Percentiles rank a stretch among this genome's conserved stretches.
Evolutionary conservation across 2,113 vertebrate species (phyloP).

Genomic region (Ia io): DNA sequence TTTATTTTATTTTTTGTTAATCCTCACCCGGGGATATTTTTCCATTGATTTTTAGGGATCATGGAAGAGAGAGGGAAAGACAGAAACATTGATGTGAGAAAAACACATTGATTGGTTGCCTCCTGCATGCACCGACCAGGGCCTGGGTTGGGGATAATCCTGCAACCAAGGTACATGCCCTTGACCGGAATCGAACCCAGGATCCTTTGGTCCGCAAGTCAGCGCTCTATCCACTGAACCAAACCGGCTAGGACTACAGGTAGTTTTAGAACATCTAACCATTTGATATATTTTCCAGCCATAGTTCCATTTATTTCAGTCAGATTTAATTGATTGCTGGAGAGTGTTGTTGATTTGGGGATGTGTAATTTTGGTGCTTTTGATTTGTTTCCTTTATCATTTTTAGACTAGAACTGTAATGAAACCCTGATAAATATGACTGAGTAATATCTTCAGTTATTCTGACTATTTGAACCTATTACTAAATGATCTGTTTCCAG

Average conservation of each 20-base stretch:
- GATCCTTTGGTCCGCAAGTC: too few species aligned
- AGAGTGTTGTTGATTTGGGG: conserved; percentile 31
- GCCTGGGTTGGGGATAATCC: too few species aligned
- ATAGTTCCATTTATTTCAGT: conserved; percentile 36
- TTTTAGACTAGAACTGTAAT: conserved; percentile 20
- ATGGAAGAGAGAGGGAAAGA: too few species aligned
- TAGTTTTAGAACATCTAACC: conserved; percentile 2
- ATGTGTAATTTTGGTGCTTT: conserved; percentile 28
- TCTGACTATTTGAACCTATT: conserved; percentile 45
- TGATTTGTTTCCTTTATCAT: conserved; percentile 32
- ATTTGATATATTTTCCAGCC: not conserved
- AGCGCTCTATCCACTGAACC: too few species aligned
- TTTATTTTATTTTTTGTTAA: too few species aligned
- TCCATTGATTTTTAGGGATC: too few species aligned
- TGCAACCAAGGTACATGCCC: too few species aligned
- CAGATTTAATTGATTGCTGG: conserved; percentile 17
- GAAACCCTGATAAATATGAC: conserved; percentile 51
- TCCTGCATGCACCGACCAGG: too few species aligned
- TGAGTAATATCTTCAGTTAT: conserved; percentile 26
- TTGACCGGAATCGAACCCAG: too few species aligned
- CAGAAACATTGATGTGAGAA: too few species aligned
- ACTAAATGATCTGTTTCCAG: conserved; percentile 33
- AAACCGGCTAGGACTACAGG: not conserved
- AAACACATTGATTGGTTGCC: too few species aligned
- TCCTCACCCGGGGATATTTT: too few species aligned